Evolutionary conservation across 2,888 invertebrate species (phyloP), one percentile per base, ranked within the genome.

Genomic region (Zonitis immaculata): DNA sequence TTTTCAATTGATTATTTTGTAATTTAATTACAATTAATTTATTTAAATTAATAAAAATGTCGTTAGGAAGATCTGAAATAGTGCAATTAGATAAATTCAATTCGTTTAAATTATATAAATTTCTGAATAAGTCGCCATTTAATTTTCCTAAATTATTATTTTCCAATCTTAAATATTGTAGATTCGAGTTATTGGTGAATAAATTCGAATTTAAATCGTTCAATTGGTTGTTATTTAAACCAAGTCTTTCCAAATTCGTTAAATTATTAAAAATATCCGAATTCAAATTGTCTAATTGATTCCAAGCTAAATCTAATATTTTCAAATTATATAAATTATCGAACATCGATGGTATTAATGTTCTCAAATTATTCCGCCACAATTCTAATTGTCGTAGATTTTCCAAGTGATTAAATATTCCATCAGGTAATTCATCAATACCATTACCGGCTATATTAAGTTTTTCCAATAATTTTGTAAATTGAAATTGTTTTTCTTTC

Each of bases 1-100:
- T 8, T 8, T 6, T 6, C 6, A 46, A 6, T 4, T 18, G 26
- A 30, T 26, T 46, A 9, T 16, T 26, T 12, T 26, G 27, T 11
- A 46, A 11, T 9, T 14, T 27, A 20, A 46, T 46, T 12, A 8
- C 7, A 14, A n/a, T 12, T 20, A 60, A 39, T 28, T 55, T 42
- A 4, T 25, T 47, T 27, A 57, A 47, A 49, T 62, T 61, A 18
- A 48, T 35, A 44, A 62, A 62, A 14, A 56, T 20, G 6, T 49
- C 12, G 14, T 51, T 27, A 80, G 79, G 76, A 65, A 89, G 76
- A 63, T 78, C 75, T 43, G 78, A 78, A 65, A 91, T 75, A 52
- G 83, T 79, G 70, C 89, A 89, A 65, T 81, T 79, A 44, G 84
- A 84, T 63, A 88, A 75, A 72, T 87, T 87, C 47, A 89, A 18